Base-by-base conservation (phyloP, 2,113 vertebrate genomes). In the Gambusia affinis region DNA sequence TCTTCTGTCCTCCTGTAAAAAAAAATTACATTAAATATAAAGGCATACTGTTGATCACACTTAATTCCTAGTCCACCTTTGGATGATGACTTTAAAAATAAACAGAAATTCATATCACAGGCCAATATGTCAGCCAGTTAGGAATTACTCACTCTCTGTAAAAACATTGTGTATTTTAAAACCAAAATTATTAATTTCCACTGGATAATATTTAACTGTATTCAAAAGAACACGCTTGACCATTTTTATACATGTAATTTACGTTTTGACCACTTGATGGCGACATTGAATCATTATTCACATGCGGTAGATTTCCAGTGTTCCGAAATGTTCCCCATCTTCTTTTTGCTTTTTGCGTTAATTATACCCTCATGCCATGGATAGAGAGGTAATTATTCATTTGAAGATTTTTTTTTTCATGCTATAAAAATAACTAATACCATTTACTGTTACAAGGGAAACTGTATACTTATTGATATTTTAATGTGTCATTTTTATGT, bases 271-370 rank as follows among this genome's bases (percentile, higher is more conserved):
- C 89, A 81, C 92, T 61, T 87, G 93, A 63, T 87, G 92, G 85
- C 93, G 87, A 74, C 82, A 83, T 92, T 91, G 82, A 74, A 61
- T 87, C 83, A 57, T 57, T 57, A 10, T 24, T 57, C 51, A 57
- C 22, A n/a, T 6, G 47, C 19, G 22, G 24, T n/a, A n/a, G 51
- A n/a, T 57, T 57, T 11, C 22, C 51, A 5, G 44, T 6, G 44
- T 19, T 6, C 17, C 17, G 51, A 57, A 57, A 57, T 8, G 51
- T n/a, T 57, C 1, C 24, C 19, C 1, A n/a, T n/a, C 51, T 10
- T n/a, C 51, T n/a, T 57, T 47, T 17, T 17, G 5, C 47, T 57
- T n/a, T n/a, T 57, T 57, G 8, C 8, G 51, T 57, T 57, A 24
- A 57, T 57, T 57, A 24, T n/a, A n/a, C 17, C 51, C 22, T 24